phyloP scores from a whole-genome alignment of 1,140 invertebrate species.

The Hormaphis cornu region DNA sequence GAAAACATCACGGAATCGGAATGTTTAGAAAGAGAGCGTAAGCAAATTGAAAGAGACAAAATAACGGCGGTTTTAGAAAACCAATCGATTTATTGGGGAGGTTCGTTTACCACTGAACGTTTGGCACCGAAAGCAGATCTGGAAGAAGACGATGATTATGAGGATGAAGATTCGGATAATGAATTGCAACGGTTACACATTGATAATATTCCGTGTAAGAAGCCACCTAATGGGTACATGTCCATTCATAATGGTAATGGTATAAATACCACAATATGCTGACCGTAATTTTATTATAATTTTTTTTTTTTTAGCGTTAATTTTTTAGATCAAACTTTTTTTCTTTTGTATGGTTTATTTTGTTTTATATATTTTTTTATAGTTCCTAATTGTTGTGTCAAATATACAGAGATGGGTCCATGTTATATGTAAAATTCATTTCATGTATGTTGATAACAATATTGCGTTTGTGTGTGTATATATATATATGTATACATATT shows the following conservation, averaged over 20 bases:
- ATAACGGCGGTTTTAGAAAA: conserved; percentile 23
- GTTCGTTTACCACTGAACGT: not conserved
- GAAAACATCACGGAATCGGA: conserved; percentile 19
- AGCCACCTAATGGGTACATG: conserved; percentile 25
- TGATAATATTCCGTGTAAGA: conserved; percentile 10
- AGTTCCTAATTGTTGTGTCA: conserved; percentile 30
- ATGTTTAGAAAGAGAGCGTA: conserved; percentile 12
- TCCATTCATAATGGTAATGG: conserved; percentile 31
- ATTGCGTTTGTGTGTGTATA: no score
- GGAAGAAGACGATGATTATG: conserved; percentile 29
- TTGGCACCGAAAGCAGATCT: conserved; percentile 27
- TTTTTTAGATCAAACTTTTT: conserved; percentile 32
- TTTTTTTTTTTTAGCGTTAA: conserved; percentile 21
- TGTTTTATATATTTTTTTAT: conserved; percentile 31
- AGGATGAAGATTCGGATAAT: conserved; percentile 19
- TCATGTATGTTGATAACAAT: not conserved
- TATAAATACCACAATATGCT: conserved; percentile 30
- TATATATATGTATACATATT: not conserved
- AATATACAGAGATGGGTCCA: conserved; percentile 29
- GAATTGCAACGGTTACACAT: conserved; percentile 14
- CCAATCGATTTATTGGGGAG: conserved; percentile 2
- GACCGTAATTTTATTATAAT: conserved; percentile 24
- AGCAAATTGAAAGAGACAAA: conserved; percentile 14
- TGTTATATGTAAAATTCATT: conserved; percentile 7
- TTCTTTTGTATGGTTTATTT: conserved; percentile 28